Evolutionary conservation across 2,797 vertebrate genomes (phyloP), one percentile per base, ranked within the genome.

Genomic region (Aselliscus stoliczkanus): DNA sequence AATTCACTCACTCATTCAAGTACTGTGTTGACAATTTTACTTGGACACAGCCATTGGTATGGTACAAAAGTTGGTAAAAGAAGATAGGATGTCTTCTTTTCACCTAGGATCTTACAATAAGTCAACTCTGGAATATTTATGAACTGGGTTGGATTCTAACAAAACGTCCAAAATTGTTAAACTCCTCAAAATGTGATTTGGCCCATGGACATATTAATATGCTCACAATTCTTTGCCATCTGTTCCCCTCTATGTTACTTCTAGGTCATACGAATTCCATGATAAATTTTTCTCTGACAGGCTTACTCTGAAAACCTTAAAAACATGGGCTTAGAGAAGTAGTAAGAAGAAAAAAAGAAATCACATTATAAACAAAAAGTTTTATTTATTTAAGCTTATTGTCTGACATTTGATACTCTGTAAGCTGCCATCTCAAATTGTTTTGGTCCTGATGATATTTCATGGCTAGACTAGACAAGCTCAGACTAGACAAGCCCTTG

Each of bases 351-450:
- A 84, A 91, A 67, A 77, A 81, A 47, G 56, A 73, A 20, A 73
- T 42, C 64, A 3, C 23, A 37, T 90, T 69, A 67, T 82, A 70
- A 91, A 42, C 76, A 89, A 27, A 90, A 5, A 77, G 67, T 91
- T 88, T 86, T 77, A 70, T 88, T 88, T 54, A 92, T 85, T 88
- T 96, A 76, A 96, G 60, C 7, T 58, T 50, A 72, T 39, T 85
- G 1, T 72, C 34, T 92, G 44, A 54, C 37, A 70, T 87, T 94
- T 90, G 62, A 20, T 95, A 47, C 31, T 94, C 52, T 81, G 17
- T 83, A 72, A 92, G 37, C 5, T 65, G 9, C 23, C 34, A n/a
- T 88, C 12, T 12, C 21, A 65, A 84, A 42, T 93, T 76, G 73
- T 85, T 70, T 85, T 75, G 37, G n/a, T 96, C 13, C 50, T 94